Conservation (phyloP, 1,140 invertebrate species). For the Radopholus similis region DNA sequence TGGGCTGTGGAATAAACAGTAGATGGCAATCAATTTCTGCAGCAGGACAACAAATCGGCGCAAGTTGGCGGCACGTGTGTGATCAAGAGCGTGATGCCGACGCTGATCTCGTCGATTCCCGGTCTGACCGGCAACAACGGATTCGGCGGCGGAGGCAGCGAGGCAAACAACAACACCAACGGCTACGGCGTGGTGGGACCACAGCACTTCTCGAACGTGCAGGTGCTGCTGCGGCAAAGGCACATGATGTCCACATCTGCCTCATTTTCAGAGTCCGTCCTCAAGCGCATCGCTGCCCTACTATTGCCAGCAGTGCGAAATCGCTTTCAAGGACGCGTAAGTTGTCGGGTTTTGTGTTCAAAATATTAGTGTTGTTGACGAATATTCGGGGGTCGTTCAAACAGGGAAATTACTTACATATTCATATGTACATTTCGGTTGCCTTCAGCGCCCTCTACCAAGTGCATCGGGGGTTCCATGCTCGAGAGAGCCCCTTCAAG, state of each 20-base stretch:
- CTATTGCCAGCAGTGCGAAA: slow-evolving; percentile 47
- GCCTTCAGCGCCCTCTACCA: slow-evolving; percentile 76
- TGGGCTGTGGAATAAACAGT: too few relatives aligned
- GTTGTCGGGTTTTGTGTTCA: too few relatives aligned
- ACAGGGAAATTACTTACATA: too few relatives aligned
- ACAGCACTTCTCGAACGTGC: neutral
- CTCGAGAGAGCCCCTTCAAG: slow-evolving; percentile 79
- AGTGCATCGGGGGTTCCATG: slow-evolving; percentile 93
- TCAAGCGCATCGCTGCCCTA: slow-evolving; percentile 17
- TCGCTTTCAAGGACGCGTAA: slow-evolving; percentile 34
- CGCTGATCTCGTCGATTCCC: neutral
- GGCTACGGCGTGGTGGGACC: neutral
- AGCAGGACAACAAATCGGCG: too few relatives aligned
- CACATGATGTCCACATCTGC: neutral
- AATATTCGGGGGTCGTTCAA: too few relatives aligned
- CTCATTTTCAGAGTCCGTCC: neutral
- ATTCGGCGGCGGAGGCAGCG: neutral
- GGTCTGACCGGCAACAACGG: neutral
- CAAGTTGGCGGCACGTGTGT: neutral
- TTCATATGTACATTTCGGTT: slow-evolving; percentile 76
- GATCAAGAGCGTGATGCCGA: neutral
- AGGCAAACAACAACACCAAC: neutral
- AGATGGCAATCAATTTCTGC: too few relatives aligned
- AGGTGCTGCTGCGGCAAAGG: neutral
- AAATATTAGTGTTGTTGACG: too few relatives aligned